These are phyloP conservation scores for Pemphigus obesinymphae DNA, from an alignment of 1,140 invertebrate genomes.

Conservation along the genomic window DNA sequence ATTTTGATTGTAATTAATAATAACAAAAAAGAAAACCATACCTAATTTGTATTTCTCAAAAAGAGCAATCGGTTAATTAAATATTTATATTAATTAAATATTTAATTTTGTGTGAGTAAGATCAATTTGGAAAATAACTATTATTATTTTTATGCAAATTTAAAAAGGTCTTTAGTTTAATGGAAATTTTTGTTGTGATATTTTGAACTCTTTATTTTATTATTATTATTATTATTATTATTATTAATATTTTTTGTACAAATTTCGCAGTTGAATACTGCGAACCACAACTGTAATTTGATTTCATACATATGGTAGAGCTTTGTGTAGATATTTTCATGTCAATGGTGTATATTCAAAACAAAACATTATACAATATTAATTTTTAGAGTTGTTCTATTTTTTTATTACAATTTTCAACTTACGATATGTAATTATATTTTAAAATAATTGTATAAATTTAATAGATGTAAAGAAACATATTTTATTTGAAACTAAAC, in stretches of 20 bases:
- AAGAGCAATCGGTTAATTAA: neutral
- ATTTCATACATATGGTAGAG: constrained; percentile 15
- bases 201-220: constrained; percentile 2
- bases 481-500: neutral
- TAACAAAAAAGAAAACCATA: neutral
- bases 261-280: constrained; percentile 2
- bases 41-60: neutral
- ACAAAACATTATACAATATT: constrained; percentile 29
- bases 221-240: too few species aligned
- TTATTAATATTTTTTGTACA: constrained; percentile 33
- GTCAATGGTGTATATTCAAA: constrained; percentile 36
- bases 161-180: constrained; percentile 24
- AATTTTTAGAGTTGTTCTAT: constrained; percentile 32
- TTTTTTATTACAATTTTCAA: constrained; percentile 30
- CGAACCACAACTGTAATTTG: constrained; percentile 7
- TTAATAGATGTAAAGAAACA: neutral
- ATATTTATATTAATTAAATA: constrained; percentile 22
- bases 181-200: constrained; percentile 21
- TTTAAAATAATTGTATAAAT: neutral
- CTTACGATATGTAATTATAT: neutral
- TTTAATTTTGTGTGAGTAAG: neutral
- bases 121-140: neutral
- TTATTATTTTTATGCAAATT: neutral
- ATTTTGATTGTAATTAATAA: constrained; percentile 20
- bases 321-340: constrained; percentile 31